Conservation (phyloP, 2,113 vertebrate species). For the Gobius niger region DNA sequence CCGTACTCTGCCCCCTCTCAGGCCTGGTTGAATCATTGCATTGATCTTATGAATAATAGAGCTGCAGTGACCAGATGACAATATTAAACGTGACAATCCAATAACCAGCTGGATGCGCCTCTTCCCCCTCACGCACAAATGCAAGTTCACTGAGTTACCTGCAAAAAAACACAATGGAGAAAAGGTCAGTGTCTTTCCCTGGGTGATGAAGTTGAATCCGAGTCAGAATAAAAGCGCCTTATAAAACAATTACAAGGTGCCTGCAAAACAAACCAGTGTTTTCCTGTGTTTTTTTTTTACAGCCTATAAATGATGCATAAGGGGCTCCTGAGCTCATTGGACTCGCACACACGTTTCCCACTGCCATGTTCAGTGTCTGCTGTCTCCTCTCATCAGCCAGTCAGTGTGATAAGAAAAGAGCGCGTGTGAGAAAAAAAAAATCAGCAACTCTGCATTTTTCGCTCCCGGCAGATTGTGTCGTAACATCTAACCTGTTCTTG, state of each 20-base stretch:
- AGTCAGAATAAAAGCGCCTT: conserved; percentile 50
- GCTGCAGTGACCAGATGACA: conserved; percentile 39
- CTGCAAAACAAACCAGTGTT: conserved; percentile 55
- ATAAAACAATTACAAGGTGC: conserved; percentile 59
- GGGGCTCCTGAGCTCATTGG: conserved; percentile 34
- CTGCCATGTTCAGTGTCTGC: conserved; percentile 47
- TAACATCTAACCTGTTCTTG: conserved; percentile 46
- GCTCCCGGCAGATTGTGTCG: conserved; percentile 51
- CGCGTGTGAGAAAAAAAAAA: conserved; percentile 57
- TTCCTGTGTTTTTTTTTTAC: conserved; percentile 30
- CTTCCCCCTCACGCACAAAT: conserved; percentile 27
- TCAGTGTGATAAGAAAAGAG: conserved; percentile 71
- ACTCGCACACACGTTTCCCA: conserved; percentile 30
- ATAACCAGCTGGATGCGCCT: conserved; percentile 29
- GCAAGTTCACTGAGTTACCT: conserved; percentile 17
- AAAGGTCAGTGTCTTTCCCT: conserved; percentile 42
- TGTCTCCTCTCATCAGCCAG: conserved; percentile 69
- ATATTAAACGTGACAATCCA: conserved; percentile 65
- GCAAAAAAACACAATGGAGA: conserved; percentile 9
- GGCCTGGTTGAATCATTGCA: conserved; percentile 54
- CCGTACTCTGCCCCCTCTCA: conserved; percentile 36
- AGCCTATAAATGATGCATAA: conserved; percentile 61
- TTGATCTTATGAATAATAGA: conserved; percentile 75
- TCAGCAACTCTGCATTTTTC: conserved; percentile 73
- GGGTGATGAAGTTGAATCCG: conserved; percentile 33